Percentiles rank a stretch among this genome's conserved stretches.
Conservation (phyloP, 2,888 invertebrate species). For the Blastobasis adustella region DNA sequence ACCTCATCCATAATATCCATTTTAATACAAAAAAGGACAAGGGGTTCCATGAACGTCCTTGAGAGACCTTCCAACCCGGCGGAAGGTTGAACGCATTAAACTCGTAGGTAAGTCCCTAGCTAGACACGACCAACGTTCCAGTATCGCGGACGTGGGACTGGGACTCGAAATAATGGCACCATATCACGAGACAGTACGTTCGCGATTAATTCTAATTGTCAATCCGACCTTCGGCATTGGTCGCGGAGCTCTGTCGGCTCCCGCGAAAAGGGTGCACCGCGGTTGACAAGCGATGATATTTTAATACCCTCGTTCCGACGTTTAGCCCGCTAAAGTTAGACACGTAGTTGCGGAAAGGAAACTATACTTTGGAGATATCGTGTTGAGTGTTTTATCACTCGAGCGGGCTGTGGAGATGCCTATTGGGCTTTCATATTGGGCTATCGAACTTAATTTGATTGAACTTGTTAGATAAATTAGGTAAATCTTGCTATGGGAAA, state of each 20-base stretch:
- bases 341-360: too few species aligned
- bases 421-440: too few species aligned
- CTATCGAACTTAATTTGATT: too few species aligned
- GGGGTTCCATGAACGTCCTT: conserved; percentile 14
- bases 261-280: conserved; percentile 9
- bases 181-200: conserved; percentile 20
- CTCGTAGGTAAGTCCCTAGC: not conserved
- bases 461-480: too few species aligned
- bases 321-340: too few species aligned
- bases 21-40: too few species aligned
- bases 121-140: conserved; percentile 13
- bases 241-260: conserved; percentile 1
- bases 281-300: not conserved
- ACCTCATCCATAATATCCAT: too few species aligned
- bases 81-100: conserved; percentile 4
- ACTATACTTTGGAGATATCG: too few species aligned
- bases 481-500: too few species aligned
- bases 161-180: conserved; percentile 18
- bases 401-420: too few species aligned
- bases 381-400: too few species aligned
- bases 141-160: conserved; percentile 13
- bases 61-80: conserved; percentile 5
- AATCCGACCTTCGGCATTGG: not conserved
- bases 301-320: not conserved
- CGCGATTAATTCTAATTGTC: conserved; percentile 18